These are phyloP conservation scores for Orthosia incerta DNA, from an alignment of 2,888 invertebrate genomes.

Conservation along the genomic window DNA sequence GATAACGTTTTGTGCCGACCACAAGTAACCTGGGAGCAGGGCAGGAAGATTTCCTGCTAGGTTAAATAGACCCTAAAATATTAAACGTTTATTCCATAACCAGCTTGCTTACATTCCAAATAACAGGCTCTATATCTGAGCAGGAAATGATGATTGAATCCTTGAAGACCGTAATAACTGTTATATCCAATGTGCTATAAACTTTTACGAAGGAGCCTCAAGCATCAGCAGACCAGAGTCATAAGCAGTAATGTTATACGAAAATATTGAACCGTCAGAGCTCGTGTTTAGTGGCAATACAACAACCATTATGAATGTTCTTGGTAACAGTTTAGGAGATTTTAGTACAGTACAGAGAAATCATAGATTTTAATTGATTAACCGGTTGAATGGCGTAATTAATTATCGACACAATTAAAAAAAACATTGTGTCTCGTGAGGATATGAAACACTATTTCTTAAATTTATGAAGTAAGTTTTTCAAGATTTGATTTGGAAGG, in stretches of 20 bases:
- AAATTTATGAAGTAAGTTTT: too few relatives aligned
- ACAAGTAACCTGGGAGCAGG: too few relatives aligned
- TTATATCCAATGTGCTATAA: slow-evolving; percentile 1
- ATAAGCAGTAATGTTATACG: neutral
- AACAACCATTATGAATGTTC: neutral
- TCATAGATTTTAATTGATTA: neutral
- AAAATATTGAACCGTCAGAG: neutral
- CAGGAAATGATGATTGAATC: neutral
- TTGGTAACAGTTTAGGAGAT: neutral
- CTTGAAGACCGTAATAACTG: slow-evolving; percentile 4
- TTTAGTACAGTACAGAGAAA: too few relatives aligned
- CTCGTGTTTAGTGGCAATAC: slow-evolving; percentile 1
- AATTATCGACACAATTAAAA: too few relatives aligned
- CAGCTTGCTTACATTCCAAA: neutral
- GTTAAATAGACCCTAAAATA: neutral
- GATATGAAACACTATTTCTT: too few relatives aligned
- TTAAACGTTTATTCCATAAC: neutral
- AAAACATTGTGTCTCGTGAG: too few relatives aligned
- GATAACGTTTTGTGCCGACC: too few relatives aligned
- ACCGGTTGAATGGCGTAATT: too few relatives aligned
- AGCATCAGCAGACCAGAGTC: neutral
- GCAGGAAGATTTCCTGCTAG: too few relatives aligned
- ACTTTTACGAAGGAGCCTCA: slow-evolving; percentile 10
- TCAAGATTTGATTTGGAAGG: too few relatives aligned
- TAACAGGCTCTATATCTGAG: neutral